These are phyloP conservation scores for Chrysaora quinquecirrha DNA, from an alignment of 30 jellyfish, hydroid and myxozoan genomes.

Conservation along the genomic window DNA sequence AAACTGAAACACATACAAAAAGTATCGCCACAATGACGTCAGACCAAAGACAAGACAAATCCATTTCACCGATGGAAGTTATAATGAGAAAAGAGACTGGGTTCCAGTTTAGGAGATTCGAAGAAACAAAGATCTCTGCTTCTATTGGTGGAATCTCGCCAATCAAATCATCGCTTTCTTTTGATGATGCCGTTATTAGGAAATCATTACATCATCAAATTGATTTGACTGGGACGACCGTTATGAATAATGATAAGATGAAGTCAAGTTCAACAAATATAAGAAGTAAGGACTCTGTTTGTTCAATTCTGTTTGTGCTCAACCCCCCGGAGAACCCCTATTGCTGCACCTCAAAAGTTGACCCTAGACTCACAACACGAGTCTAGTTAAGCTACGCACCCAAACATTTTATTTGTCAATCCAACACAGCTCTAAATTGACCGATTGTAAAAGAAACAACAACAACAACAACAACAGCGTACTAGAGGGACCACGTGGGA, in stretches of 20 bases:
- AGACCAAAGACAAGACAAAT: constrained; percentile 66
- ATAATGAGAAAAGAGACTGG: constrained; percentile 70
- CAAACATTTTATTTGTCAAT: too few species aligned
- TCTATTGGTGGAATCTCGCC: constrained; percentile 50
- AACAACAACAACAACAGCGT: too few species aligned
- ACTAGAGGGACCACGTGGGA: too few species aligned
- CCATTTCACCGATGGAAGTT: constrained; percentile 71
- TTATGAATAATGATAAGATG: constrained; percentile 21
- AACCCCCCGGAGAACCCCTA: too few species aligned
- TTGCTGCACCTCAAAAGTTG: too few species aligned
- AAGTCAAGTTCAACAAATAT: background rate
- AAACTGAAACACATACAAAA: constrained; percentile 35
- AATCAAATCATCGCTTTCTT: constrained; percentile 14
- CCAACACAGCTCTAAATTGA: too few species aligned
- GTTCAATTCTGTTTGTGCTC: too few species aligned
- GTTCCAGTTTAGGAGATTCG: constrained; percentile 59
- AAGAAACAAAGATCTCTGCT: constrained; percentile 59
- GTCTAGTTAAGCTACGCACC: too few species aligned
- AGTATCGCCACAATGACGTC: constrained; percentile 78
- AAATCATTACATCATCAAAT: constrained; percentile 53
- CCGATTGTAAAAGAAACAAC: too few species aligned
- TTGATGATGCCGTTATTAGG: constrained; percentile 51
- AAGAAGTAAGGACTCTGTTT: too few species aligned
- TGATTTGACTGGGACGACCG: constrained; percentile 55
- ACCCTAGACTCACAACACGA: too few species aligned